A percentile compares a stretch with the other conserved stretches of the same genome.
Conservation (phyloP, 2,797 vertebrate species). For the Sebastes matsubarae region DNA sequence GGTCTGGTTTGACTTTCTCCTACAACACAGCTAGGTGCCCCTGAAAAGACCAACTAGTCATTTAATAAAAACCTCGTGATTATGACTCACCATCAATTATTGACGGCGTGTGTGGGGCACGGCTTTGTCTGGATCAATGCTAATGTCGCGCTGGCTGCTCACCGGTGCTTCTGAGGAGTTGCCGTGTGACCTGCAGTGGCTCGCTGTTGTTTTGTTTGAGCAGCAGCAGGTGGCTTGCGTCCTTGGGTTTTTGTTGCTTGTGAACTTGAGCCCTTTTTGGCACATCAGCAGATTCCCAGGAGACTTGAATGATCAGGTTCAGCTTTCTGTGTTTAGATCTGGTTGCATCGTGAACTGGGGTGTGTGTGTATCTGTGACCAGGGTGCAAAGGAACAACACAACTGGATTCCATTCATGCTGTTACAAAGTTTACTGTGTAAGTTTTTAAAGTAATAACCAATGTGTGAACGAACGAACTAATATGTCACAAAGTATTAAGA, state of each 20-base stretch:
- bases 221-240: conserved; percentile 83
- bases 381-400: conserved; percentile 16
- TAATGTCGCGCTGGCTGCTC: conserved; percentile 62
- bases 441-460: background rate
- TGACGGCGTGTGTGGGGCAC: conserved; percentile 54
- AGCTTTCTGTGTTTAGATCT: conserved; percentile 67
- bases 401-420: background rate
- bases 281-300: conserved; percentile 75
- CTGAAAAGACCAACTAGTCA: conserved; percentile 53
- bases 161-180: conserved; percentile 56
- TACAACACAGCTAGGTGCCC: conserved; percentile 68
- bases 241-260: conserved; percentile 76
- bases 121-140: conserved; percentile 74
- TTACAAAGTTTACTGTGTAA: background rate
- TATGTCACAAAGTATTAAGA: background rate
- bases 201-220: conserved; percentile 74
- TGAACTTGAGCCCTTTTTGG: conserved; percentile 81
- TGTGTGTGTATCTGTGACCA: conserved; percentile 32
- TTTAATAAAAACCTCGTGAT: conserved; percentile 69
- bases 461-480: background rate
- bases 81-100: conserved; percentile 78
- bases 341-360: conserved; percentile 53
- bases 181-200: conserved; percentile 65
- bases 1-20: conserved; percentile 48
- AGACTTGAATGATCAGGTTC: conserved; percentile 76